phyloP scores from a whole-genome alignment of 2,888 invertebrate genomes.

The Cryptocheilus praepositus region DNA sequence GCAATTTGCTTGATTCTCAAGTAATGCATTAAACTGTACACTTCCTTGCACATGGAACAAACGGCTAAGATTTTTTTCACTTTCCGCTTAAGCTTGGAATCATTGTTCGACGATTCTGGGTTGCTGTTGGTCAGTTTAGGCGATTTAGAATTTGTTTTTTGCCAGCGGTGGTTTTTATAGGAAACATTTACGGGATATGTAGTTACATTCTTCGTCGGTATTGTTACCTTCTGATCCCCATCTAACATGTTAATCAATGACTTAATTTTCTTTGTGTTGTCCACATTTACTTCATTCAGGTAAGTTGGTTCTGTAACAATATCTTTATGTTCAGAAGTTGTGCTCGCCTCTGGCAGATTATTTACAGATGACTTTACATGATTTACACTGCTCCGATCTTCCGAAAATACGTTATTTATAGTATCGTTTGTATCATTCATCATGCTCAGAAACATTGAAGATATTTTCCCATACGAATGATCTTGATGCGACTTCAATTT shows the following conservation, averaged over 20 bases:
- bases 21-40: conserved; percentile 21
- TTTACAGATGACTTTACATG: too few species aligned
- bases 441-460: too few species aligned
- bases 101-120: background rate
- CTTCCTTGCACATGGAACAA: conserved; percentile 26
- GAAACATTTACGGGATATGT: background rate
- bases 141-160: background rate
- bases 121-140: background rate
- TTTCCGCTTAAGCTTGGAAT: background rate
- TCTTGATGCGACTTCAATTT: too few species aligned
- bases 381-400: too few species aligned
- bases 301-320: too few species aligned
- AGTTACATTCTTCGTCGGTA: background rate
- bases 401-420: too few species aligned
- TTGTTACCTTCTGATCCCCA: background rate
- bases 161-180: background rate
- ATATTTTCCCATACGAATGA: too few species aligned
- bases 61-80: conserved; percentile 19
- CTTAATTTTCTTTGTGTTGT: too few species aligned
- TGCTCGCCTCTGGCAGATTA: too few species aligned
- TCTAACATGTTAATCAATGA: background rate
- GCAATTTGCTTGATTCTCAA: conserved; percentile 24
- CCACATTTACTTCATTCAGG: too few species aligned
- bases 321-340: too few species aligned
- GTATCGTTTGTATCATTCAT: too few species aligned